Conservation (phyloP, 2,888 invertebrate genomes). For the Ichneumoninae sp. region DNA sequence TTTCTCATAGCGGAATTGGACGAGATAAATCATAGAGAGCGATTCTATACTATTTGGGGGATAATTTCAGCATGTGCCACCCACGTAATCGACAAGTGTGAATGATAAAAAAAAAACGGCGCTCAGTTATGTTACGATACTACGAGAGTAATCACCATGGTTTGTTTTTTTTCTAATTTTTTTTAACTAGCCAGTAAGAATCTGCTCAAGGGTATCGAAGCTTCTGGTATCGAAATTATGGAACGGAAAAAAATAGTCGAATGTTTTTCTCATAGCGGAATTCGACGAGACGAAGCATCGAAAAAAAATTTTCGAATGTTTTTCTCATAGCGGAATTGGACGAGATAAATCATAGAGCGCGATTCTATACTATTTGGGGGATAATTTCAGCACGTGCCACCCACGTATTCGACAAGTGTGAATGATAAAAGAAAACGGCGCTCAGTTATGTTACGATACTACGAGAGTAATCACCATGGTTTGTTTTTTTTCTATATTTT, state of each 20-base stretch:
- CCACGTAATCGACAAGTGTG: constrained; percentile 30
- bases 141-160: constrained; percentile 11
- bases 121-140: constrained; percentile 50
- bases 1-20: no score
- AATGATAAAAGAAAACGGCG: constrained; percentile 44
- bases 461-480: constrained; percentile 3
- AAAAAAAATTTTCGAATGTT: background rate
- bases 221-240: constrained; percentile 51
- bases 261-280: no score
- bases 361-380: constrained; percentile 1
- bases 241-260: background rate
- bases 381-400: constrained; percentile 37
- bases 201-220: background rate
- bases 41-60: constrained; percentile 1
- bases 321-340: no score
- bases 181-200: background rate
- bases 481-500: background rate
- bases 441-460: constrained; percentile 51
- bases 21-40: background rate
- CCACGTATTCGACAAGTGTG: constrained; percentile 31
- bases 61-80: constrained; percentile 36
- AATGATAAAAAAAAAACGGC: constrained; percentile 45
- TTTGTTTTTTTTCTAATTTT: constrained; percentile 11
- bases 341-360: background rate
- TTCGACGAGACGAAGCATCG: background rate